Percentiles rank a stretch among this genome's conserved stretches.
Evolutionary conservation across 2,888 invertebrate genomes (phyloP).

Genomic region (Eulithis testata): DNA sequence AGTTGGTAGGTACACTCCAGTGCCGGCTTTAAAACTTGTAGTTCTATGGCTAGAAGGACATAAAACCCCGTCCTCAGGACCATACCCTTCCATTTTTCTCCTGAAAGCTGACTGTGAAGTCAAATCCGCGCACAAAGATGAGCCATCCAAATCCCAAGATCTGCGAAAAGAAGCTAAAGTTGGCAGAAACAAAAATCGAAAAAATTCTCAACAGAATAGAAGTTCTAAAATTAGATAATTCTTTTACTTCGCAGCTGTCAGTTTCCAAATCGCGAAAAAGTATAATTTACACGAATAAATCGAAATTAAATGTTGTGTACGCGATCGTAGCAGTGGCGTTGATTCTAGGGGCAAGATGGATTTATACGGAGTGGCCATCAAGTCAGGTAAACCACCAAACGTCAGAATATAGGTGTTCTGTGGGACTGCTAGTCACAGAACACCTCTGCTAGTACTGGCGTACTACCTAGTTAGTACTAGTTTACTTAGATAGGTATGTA

Average conservation of each 20-base stretch:
- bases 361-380: slow-evolving; percentile 50
- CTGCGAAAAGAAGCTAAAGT: slow-evolving; percentile 69
- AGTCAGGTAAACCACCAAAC: slow-evolving; percentile 54
- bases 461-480: too few relatives aligned
- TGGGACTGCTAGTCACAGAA: too few relatives aligned
- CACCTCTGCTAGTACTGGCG: too few relatives aligned
- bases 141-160: slow-evolving; percentile 52
- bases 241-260: slow-evolving; percentile 57
- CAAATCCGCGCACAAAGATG: slow-evolving; percentile 47
- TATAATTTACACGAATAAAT: background rate
- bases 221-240: slow-evolving; percentile 57
- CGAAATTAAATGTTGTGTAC: slow-evolving; percentile 29
- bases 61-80: slow-evolving; percentile 29
- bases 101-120: slow-evolving; percentile 12
- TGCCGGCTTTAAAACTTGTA: slow-evolving; percentile 18
- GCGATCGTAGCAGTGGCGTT: slow-evolving; percentile 34
- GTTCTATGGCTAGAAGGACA: slow-evolving; percentile 28
- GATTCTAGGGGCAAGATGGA: slow-evolving; percentile 46
- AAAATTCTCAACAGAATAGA: slow-evolving; percentile 71
- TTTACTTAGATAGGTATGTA: too few relatives aligned
- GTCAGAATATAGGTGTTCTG: too few relatives aligned
- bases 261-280: slow-evolving; percentile 39
- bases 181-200: slow-evolving; percentile 64
- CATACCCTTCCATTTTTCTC: slow-evolving; percentile 48
- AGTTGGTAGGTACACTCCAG: background rate